These are phyloP conservation scores for Xyrichtys novacula DNA, from an alignment of 2,797 vertebrate species.

Conservation along the genomic window DNA sequence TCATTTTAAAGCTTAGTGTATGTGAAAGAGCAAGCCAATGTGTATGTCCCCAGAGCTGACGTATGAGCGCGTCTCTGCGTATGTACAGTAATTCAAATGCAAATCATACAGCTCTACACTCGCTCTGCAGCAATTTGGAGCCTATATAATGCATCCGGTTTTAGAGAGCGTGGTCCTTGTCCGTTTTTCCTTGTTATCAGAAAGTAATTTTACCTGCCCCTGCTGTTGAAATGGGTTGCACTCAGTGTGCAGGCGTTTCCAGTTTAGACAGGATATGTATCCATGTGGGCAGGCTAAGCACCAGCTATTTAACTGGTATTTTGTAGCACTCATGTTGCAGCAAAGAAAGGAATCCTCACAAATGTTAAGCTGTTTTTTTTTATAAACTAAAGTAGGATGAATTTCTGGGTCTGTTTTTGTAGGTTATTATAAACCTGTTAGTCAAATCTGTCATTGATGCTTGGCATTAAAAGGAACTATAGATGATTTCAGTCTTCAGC, in stretches of 20 bases:
- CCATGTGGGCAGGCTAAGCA: slow-evolving; percentile 10
- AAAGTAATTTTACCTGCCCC: slow-evolving; percentile 6
- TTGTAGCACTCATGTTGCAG: neutral
- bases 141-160: neutral
- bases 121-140: slow-evolving; percentile 18
- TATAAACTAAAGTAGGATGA: neutral
- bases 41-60: neutral
- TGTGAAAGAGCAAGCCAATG: neutral
- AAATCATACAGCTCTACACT: slow-evolving; percentile 19
- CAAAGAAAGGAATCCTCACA: slow-evolving; percentile 19
- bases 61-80: neutral
- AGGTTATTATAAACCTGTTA: slow-evolving; percentile 26
- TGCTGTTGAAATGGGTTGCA: neutral
- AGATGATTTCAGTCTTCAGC: neutral
- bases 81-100: slow-evolving; percentile 17
- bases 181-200: slow-evolving; percentile 10
- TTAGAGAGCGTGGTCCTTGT: slow-evolving; percentile 1
- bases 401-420: too few species aligned
- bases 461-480: slow-evolving; percentile 21
- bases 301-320: slow-evolving; percentile 16
- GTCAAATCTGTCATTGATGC: slow-evolving; percentile 24
- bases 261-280: neutral
- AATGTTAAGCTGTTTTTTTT: slow-evolving; percentile 24
- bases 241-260: slow-evolving; percentile 3
- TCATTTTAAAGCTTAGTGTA: slow-evolving; percentile 10